Evolutionary conservation across 2,888 invertebrate genomes (phyloP).

Genomic region (Drosophila barbarae): DNA sequence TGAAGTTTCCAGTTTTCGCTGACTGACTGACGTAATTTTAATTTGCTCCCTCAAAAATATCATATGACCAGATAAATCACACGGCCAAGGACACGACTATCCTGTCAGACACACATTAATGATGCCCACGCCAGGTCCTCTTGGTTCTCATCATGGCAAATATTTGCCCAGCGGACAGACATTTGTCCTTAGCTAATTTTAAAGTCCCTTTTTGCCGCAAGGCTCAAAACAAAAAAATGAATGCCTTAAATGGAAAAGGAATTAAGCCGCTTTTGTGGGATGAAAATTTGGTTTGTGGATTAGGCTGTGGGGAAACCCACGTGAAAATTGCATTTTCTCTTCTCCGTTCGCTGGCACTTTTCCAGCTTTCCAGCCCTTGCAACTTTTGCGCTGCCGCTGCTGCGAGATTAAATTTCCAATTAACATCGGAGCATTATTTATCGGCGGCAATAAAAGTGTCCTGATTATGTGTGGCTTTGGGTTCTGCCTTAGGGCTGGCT

Average conservation of each 20-base stretch:
- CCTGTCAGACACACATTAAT: conserved; percentile 27
- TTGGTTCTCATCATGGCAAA: conserved; percentile 10
- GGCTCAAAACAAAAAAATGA: conserved; percentile 5
- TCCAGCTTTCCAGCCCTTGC: conserved; percentile 1
- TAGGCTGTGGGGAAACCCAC: conserved; percentile 4
- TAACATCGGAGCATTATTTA: conserved; percentile 76
- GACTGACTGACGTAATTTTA: conserved; percentile 49
- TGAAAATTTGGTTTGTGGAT: conserved; percentile 10
- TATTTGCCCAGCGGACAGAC: conserved; percentile 26
- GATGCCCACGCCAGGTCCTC: conserved; percentile 33
- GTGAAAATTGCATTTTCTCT: conserved; percentile 45
- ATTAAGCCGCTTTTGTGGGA: conserved; percentile 29
- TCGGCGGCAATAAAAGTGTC: conserved; percentile 75
- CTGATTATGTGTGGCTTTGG: conserved; percentile 61
- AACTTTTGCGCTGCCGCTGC: conserved; percentile 11
- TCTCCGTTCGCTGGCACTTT: neutral
- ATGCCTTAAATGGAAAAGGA: conserved; percentile 8
- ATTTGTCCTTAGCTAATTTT: conserved; percentile 34
- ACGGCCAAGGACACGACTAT: conserved; percentile 32
- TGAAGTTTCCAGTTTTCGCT: conserved; percentile 48
- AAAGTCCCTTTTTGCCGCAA: conserved; percentile 27
- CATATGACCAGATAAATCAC: conserved; percentile 55
- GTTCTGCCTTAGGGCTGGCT: conserved; percentile 5
- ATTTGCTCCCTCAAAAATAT: conserved; percentile 47
- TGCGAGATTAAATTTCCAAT: conserved; percentile 76